Evolutionary conservation across 2,797 vertebrate species (phyloP).

Genomic region (Halcyon smyrnensis): DNA sequence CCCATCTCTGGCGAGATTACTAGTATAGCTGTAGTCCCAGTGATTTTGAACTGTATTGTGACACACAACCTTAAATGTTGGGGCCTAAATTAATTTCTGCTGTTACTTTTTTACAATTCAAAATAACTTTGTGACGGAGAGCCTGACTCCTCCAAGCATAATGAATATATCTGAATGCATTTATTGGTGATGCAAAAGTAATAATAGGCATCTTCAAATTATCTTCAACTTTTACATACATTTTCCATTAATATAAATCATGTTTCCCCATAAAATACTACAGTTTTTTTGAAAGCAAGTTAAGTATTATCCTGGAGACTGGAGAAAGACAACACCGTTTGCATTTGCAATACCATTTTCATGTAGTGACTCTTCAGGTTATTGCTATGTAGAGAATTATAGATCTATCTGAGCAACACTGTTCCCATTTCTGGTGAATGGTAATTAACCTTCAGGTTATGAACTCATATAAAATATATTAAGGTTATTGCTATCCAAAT

Average conservation of each 20-base stretch:
- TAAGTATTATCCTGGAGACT: not conserved
- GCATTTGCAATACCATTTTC: not conserved
- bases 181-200: not conserved
- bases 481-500: not conserved
- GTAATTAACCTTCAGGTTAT: constrained; percentile 29
- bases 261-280: not conserved
- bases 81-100: not conserved
- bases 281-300: not conserved
- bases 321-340: not conserved
- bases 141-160: not conserved
- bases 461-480: not conserved
- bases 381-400: not conserved
- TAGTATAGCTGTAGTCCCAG: not conserved
- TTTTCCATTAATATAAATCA: not conserved
- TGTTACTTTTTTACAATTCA: not conserved
- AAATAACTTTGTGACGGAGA: not conserved
- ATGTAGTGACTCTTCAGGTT: not conserved
- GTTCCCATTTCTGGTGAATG: not conserved
- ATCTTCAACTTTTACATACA: not conserved
- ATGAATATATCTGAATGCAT: not conserved
- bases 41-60: not conserved
- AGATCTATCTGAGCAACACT: not conserved
- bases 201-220: not conserved
- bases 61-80: not conserved
- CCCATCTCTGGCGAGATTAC: not conserved